Base-by-base conservation (phyloP, 37 sponge, comb jelly and placozoan species). In the Crambe crambe region DNA sequence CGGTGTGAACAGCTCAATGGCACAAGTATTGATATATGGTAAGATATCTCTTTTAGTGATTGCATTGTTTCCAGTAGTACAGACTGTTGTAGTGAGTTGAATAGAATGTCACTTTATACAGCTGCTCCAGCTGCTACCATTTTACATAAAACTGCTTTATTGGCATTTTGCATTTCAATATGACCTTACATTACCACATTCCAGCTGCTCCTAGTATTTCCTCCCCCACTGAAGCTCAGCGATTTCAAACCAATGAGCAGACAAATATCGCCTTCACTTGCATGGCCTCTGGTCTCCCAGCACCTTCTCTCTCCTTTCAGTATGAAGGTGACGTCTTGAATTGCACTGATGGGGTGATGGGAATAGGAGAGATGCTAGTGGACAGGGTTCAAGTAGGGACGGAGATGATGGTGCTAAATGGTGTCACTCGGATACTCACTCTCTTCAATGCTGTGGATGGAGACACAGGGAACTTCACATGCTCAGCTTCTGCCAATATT, bases 221-320 rank as follows among this genome's bases (percentile, higher is more conserved):
- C 4, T 8, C 47, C 42, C 63, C 63, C 35, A 38, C 37, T 62
- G 2, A 42, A 20, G 22, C 39, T 2, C 29, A 60, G 4, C 25
- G 56, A 26, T 60, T 72, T 27, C 4, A 43, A 22, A 78, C 72
- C 29, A 77, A 83, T 23, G 62, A 83, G 58, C 60, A 63, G 34
- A 64, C 69, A 6, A 38, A 74, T 29, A 74, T 80, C 8, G 76
- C 73, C 31, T 62, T 88, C 34, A 70, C 60, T 37, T 93, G 93
- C 43, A 79, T 31, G 23, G 89, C 83, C 58, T 68, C 36, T 68
- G 93, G 86, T 66, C 40, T 78, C 27, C 93, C 93, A 41, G 60
- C 79, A 12, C 93, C 93, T 8, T 40, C 39, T 56, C 85, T 93
- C 43, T 26, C 32, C 18, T 93, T 89, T 42, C 43, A 54, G 26